phyloP scores from a whole-genome alignment of 2,113 vertebrate genomes.

The Lampris megalopsis region DNA sequence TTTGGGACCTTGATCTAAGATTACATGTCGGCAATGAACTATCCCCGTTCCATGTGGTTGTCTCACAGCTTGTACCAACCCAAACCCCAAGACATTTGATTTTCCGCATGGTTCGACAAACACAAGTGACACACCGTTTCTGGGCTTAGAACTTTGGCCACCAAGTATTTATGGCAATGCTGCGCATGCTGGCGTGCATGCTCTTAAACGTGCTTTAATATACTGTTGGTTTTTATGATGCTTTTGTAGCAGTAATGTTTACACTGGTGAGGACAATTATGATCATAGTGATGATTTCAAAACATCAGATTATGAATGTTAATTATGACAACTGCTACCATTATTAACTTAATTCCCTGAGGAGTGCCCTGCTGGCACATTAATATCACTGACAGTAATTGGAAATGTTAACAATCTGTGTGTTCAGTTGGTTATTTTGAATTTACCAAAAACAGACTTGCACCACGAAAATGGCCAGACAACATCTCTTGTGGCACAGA shows the following conservation, averaged over 20 bases:
- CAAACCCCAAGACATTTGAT: slow-evolving; percentile 70
- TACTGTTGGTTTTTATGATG: slow-evolving; percentile 35
- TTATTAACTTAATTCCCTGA: slow-evolving; percentile 18
- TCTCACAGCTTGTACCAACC: slow-evolving; percentile 70
- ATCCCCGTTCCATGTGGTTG: slow-evolving; percentile 72
- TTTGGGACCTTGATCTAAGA: slow-evolving; percentile 52
- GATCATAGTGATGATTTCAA: background rate
- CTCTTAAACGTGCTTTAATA: slow-evolving; percentile 30
- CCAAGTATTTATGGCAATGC: slow-evolving; percentile 53
- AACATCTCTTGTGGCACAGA: slow-evolving; percentile 59
- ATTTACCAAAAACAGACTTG: slow-evolving; percentile 55
- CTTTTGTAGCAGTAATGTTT: slow-evolving; percentile 23
- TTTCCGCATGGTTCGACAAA: slow-evolving; percentile 70
- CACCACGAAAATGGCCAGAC: slow-evolving; percentile 65
- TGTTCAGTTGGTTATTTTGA: slow-evolving; percentile 57
- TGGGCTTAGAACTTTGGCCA: slow-evolving; percentile 46
- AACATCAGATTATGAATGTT: slow-evolving; percentile 26
- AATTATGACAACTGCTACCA: slow-evolving; percentile 15
- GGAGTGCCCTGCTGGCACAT: slow-evolving; percentile 16
- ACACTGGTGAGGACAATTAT: slow-evolving; percentile 20
- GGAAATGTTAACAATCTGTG: slow-evolving; percentile 52
- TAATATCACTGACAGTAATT: slow-evolving; percentile 40
- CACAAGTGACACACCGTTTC: slow-evolving; percentile 62
- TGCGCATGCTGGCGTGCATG: slow-evolving; percentile 56
- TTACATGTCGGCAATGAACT: slow-evolving; percentile 72